phyloP scores from a whole-genome alignment of 2,888 invertebrate species.

The Caenorhabditis sp. region DNA sequence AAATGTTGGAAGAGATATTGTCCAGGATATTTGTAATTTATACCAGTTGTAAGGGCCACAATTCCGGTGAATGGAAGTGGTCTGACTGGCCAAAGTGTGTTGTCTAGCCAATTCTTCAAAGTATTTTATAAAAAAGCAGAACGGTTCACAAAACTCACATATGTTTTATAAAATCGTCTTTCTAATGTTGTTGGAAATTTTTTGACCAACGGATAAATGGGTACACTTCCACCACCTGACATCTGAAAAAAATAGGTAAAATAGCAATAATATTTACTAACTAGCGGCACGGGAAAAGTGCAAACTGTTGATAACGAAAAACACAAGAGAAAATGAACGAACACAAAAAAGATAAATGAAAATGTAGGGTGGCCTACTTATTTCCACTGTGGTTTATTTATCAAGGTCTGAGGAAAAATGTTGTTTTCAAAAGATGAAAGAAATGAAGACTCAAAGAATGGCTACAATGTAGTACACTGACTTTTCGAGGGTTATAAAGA shows the following conservation, averaged over 20 bases:
- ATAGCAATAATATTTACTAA: background rate
- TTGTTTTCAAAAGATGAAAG: too few species aligned
- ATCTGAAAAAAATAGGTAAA: constrained; percentile 11
- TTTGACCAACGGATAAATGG: background rate
- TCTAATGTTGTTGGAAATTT: background rate
- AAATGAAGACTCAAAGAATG: too few species aligned
- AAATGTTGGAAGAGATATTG: constrained; percentile 20
- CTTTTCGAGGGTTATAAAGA: too few species aligned
- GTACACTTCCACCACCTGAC: constrained; percentile 9
- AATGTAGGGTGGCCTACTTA: background rate
- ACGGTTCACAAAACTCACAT: constrained; percentile 26
- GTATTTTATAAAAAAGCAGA: background rate
- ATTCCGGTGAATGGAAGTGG: constrained; percentile 40
- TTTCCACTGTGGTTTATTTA: background rate
- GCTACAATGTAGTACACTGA: too few species aligned
- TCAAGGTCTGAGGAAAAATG: background rate
- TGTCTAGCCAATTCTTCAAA: constrained; percentile 48
- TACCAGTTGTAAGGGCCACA: constrained; percentile 33
- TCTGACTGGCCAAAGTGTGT: constrained; percentile 48
- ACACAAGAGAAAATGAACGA: background rate
- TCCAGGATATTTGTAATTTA: constrained; percentile 32
- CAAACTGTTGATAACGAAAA: background rate
- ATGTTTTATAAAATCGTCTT: constrained; percentile 33
- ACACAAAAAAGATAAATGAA: background rate
- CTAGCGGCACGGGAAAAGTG: background rate